Percentiles rank a stretch among this genome's conserved stretches.
These are phyloP conservation scores for Falcunculus frontatus DNA, from an alignment of 2,113 vertebrate species.

Conservation along the genomic window DNA sequence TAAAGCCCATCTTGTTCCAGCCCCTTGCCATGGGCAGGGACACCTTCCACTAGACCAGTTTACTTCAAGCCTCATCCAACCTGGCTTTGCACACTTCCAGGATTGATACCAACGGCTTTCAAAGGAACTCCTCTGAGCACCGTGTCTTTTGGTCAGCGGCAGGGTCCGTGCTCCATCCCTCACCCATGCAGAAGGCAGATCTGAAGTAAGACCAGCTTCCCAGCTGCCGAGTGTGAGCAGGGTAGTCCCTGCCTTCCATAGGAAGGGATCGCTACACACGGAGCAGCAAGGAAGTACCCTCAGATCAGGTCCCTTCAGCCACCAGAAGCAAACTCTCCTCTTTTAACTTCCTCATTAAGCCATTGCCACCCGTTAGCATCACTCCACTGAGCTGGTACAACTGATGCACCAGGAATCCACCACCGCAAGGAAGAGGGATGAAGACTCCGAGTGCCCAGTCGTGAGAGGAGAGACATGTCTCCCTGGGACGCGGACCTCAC, in stretches of 20 bases:
- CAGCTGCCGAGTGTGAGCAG: fast-evolving
- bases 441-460: fast-evolving
- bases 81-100: no score
- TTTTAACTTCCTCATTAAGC: not conserved
- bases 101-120: not conserved
- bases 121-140: not conserved
- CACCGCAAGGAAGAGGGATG: fast-evolving
- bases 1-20: not conserved
- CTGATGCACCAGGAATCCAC: not conserved
- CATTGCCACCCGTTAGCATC: fast-evolving
- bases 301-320: not conserved
- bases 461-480: fast-evolving
- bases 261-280: fast-evolving
- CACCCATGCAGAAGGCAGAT: fast-evolving
- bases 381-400: not conserved
- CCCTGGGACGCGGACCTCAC: not conserved
- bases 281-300: not conserved
- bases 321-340: not conserved
- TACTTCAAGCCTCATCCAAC: not conserved
- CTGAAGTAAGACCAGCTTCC: fast-evolving
- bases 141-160: fast-evolving
- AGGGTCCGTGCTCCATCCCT: fast-evolving
- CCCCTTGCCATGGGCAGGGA: not conserved
- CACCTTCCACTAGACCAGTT: not conserved
- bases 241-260: fast-evolving